These are phyloP conservation scores for Sterrhoptilus dennistouni DNA, from an alignment of 2,113 vertebrate genomes.

Conservation along the genomic window DNA sequence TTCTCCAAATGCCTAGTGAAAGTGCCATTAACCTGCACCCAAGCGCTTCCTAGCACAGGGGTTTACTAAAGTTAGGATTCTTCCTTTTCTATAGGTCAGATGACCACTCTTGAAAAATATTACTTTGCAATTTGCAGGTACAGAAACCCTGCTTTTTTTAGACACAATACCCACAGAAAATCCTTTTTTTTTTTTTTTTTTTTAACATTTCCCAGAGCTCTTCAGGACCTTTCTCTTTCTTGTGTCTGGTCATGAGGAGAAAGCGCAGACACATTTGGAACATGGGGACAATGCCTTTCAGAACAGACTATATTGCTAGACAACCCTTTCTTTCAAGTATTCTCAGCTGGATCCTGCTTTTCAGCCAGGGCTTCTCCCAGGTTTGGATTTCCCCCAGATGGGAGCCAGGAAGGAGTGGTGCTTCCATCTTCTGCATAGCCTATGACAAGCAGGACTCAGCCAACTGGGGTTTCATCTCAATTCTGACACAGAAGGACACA, in stretches of 20 bases:
- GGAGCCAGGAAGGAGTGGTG: background rate
- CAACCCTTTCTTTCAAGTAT: background rate
- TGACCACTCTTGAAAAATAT: background rate
- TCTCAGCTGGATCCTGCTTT: background rate
- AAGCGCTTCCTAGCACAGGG: background rate
- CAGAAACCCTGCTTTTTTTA: background rate
- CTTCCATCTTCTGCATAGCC: background rate
- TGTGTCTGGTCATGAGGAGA: background rate
- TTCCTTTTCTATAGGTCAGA: background rate
- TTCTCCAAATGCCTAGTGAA: background rate
- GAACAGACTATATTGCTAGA: background rate
- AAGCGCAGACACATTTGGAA: background rate
- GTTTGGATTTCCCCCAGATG: background rate
- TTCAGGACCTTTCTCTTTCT: background rate
- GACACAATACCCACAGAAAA: background rate
- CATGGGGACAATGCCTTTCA: background rate
- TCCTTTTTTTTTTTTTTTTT: background rate
- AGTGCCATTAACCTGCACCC: background rate
- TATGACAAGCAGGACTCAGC: background rate
- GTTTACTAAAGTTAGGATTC: background rate
- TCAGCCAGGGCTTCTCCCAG: background rate
- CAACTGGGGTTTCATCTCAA: background rate
- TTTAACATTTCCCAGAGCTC: background rate
- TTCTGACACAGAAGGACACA: background rate
- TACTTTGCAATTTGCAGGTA: background rate